Conservation (phyloP, 1,140 invertebrate species). For the Drosophila albomicans region DNA sequence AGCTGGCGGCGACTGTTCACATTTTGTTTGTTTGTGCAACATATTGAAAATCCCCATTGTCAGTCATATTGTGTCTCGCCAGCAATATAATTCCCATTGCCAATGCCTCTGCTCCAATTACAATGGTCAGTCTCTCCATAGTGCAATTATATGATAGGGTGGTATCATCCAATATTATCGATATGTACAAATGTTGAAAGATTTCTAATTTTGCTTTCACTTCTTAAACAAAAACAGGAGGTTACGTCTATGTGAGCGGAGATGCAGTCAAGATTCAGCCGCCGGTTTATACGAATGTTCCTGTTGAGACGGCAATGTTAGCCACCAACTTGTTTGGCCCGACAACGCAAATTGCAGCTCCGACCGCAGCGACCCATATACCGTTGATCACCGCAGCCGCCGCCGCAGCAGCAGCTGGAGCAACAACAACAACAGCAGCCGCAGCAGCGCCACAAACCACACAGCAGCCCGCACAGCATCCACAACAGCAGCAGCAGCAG, state of each 20-base stretch:
- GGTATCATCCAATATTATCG: neutral
- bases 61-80: slow-evolving; percentile 25
- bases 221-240: slow-evolving; percentile 55
- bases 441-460: slow-evolving; percentile 46
- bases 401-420: slow-evolving; percentile 57
- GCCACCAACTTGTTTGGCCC: slow-evolving; percentile 78
- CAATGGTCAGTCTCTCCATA: neutral
- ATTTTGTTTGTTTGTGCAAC: slow-evolving; percentile 47
- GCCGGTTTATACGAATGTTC: slow-evolving; percentile 81
- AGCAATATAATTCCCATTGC: slow-evolving; percentile 24
- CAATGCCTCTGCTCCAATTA: slow-evolving; percentile 29
- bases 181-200: neutral
- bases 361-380: slow-evolving; percentile 74
- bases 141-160: too few relatives aligned
- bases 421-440: slow-evolving; percentile 67
- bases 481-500: slow-evolving; percentile 45
- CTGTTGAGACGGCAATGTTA: slow-evolving; percentile 84
- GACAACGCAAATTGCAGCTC: slow-evolving; percentile 80
- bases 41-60: slow-evolving; percentile 13
- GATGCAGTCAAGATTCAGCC: slow-evolving; percentile 83
- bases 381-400: slow-evolving; percentile 79
- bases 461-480: slow-evolving; percentile 47
- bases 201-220: slow-evolving; percentile 10
- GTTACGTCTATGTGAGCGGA: slow-evolving; percentile 84
- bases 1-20: slow-evolving; percentile 43